Percentiles rank a stretch among this genome's conserved stretches.
These are phyloP conservation scores for Amphiura filiformis DNA, from an alignment of 35 echinoderm and acorn worm genomes.

Conservation along the genomic window DNA sequence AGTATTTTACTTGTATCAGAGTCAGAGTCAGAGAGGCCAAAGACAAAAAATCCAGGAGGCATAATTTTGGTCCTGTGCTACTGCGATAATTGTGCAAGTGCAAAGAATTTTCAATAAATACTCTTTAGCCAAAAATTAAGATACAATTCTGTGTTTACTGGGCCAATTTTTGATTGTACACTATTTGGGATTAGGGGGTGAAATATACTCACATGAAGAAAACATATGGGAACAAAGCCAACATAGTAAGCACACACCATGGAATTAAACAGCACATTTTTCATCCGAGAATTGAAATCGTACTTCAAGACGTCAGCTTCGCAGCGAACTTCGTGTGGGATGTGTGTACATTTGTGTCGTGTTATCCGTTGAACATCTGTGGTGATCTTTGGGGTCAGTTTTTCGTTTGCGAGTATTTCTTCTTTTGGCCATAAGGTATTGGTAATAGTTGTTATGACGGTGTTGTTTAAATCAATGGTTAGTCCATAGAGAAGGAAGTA, in stretches of 20 bases:
- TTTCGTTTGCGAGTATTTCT: neutral
- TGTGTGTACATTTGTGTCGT: conserved; percentile 80
- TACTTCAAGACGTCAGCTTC: conserved; percentile 87
- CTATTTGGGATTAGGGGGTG: no score
- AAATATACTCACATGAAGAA: conserved; percentile 90
- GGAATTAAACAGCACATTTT: conserved; percentile 94
- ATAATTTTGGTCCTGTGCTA: no score
- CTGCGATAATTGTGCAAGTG: no score
- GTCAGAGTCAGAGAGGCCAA: no score
- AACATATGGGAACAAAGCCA: conserved; percentile 97
- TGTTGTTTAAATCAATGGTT: conserved; percentile 81
- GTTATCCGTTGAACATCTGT: neutral
- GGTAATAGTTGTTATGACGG: conserved; percentile 30
- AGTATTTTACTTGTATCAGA: no score
- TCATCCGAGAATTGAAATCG: conserved; percentile 92
- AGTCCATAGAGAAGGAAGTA: conserved; percentile 93
- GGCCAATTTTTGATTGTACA: no score
- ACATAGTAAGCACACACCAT: conserved; percentile 99
- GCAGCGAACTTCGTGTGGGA: conserved; percentile 55
- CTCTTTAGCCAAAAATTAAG: no score
- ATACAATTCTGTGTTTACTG: no score
- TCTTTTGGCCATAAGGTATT: conserved; percentile 19
- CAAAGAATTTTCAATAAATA: no score
- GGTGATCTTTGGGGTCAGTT: neutral
- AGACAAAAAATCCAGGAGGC: no score